A percentile compares a stretch with the other conserved stretches of the same genome.
Evolutionary conservation across 2,113 vertebrate species (phyloP).

Genomic region (Eublepharis macularius): DNA sequence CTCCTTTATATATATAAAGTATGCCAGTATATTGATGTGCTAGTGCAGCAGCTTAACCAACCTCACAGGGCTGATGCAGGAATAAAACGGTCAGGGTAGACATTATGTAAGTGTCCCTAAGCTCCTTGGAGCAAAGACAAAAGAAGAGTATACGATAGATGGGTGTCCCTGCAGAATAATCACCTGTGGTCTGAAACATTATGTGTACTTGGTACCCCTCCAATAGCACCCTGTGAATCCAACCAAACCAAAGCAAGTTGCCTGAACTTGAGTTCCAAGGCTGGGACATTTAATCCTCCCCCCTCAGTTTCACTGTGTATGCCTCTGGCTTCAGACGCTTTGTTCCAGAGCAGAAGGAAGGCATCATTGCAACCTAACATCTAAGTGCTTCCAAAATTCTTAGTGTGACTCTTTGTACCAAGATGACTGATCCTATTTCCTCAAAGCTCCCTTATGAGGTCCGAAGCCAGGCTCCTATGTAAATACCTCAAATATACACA

Average conservation of each 20-base stretch:
- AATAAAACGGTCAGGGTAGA: conserved; percentile 65
- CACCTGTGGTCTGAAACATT: too few relatives aligned
- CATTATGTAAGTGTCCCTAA: conserved; percentile 62
- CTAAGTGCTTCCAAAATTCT: not conserved
- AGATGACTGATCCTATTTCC: not conserved
- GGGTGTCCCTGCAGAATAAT: not conserved
- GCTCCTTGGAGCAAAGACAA: conserved; percentile 60
- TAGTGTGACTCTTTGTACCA: not conserved
- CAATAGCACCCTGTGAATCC: not conserved
- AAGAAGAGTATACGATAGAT: not conserved
- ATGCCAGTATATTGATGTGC: too few relatives aligned
- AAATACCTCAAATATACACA: conserved; percentile 20
- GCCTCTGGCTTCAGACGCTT: not conserved
- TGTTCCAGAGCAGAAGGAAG: not conserved
- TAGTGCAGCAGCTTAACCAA: too few relatives aligned
- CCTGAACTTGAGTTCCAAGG: not conserved
- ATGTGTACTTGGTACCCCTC: too few relatives aligned
- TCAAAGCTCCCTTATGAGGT: not conserved
- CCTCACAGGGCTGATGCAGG: conserved; percentile 45
- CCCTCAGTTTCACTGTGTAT: not conserved
- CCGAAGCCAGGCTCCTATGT: not conserved
- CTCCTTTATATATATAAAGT: too few relatives aligned
- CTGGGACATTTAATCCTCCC: not conserved
- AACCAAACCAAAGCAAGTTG: not conserved
- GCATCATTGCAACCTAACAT: not conserved